A percentile compares a stretch with the other conserved stretches of the same genome.
These are phyloP conservation scores for Semicossyphus pulcher DNA, from an alignment of 2,113 vertebrate genomes.

Conservation along the genomic window DNA sequence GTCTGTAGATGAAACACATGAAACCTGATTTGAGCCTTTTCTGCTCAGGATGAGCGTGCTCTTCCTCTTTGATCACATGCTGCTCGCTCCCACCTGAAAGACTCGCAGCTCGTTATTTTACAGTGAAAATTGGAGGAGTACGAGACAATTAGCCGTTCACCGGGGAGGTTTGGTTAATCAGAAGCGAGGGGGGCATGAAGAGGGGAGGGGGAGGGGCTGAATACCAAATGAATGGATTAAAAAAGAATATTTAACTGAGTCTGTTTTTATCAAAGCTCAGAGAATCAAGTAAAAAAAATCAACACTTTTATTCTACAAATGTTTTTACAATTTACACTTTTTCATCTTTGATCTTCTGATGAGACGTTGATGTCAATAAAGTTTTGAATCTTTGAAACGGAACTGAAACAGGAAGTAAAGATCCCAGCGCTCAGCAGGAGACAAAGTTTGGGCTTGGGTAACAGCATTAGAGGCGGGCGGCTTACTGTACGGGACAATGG, in stretches of 20 bases:
- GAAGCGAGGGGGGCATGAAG: neutral
- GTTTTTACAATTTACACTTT: no score
- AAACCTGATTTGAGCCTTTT: constrained; percentile 36
- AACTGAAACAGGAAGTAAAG: no score
- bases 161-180: constrained; percentile 47
- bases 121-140: constrained; percentile 48
- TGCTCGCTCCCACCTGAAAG: constrained; percentile 47
- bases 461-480: constrained; percentile 55
- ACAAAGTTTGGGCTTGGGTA: constrained; percentile 47
- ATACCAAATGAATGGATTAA: constrained; percentile 48
- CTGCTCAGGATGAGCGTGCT: constrained; percentile 3
- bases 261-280: constrained; percentile 12
- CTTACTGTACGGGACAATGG: constrained; percentile 65
- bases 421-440: no score
- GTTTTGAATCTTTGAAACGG: no score
- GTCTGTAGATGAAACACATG: constrained; percentile 8
- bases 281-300: no score
- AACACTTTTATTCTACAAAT: neutral
- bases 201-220: neutral
- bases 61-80: constrained; percentile 56
- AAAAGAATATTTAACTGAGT: constrained; percentile 1
- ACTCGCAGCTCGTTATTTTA: constrained; percentile 59
- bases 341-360: no score
- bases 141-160: constrained; percentile 64
- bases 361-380: no score